Base-by-base conservation (phyloP, 2,797 vertebrate species). In the Melanotaenia parkinsoni region DNA sequence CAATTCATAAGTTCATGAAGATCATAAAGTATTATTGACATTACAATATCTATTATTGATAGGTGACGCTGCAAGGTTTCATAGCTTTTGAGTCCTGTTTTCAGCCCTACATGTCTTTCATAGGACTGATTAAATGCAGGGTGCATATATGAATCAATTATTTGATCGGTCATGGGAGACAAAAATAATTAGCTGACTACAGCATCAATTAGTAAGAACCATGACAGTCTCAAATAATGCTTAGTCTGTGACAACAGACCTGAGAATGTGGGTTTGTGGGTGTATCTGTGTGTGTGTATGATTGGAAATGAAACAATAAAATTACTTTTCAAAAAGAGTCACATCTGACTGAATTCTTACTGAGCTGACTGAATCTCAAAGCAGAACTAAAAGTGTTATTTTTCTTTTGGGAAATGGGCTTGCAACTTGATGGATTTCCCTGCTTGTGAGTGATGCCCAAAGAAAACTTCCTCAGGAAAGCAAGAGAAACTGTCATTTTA, bases 161-260 rank as follows among this genome's bases (percentile, higher is more conserved):
- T 80, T 74, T 59, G 71, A 80, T 80, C 74, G 8, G 76, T 82
- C 85, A 79, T 72, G 76, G 59, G 84, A 87, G 72, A 86, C 85
- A 85, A 79, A 88, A 83, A 89, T 88, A 90, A 92, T 89, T 82
- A 90, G 86, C 74, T 63, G 76, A 77, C 71, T 85, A 71, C 63
- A 72, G 82, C 87, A 86, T 87, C 89, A 91, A 90, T 93, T 91
- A 91, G 77, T 66, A 82, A 68, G 68, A 84, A 84, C 73, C 79
- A 82, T 7, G 58, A 75, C 79, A 76, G 67, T 40, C 77, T 79
- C 61, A 82, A 85, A 88, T 89, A 89, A 81, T 82, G 87, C 84
- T 89, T 81, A 86, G 81, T 80, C 68, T 64, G 62, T 83, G 82
- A 76, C 79, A 83, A 85, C 81, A 77, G 81, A 81, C 81, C 67